Evolutionary conservation across 2,888 invertebrate species (phyloP), one percentile per base, ranked within the genome.

Genomic region (Subacronicta megacephala): DNA sequence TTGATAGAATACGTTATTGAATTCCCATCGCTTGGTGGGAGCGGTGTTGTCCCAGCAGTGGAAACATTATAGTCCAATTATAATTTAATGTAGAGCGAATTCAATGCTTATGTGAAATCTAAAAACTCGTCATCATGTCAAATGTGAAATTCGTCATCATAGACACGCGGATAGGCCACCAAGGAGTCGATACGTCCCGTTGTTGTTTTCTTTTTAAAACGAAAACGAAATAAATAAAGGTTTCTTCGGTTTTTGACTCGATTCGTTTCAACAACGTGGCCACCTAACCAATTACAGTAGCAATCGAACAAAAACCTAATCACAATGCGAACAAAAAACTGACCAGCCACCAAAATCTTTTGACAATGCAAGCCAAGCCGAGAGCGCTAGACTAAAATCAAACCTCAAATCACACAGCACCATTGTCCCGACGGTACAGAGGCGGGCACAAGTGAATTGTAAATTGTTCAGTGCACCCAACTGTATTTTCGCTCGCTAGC

Each of bases 391-490:
- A 62, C 57, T 72, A 67, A 78, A 82, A 81, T 80, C 76, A 73
- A 80, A 78, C 81, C 81, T 74, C 76, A 80, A 82, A 82, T 82
- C 82, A 79, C 78, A 77, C 59, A 64, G 66, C 62, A 12, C 79
- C 65, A 82, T 82, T 82, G 81, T 80, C 67, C 72, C 49, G 60
- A 50, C 50, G 42, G 70, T 53, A 66, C 66, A 66, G 74, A 72
- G 59, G 61, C 66, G 58, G 56, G 64, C 69, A 75, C 85, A 81
- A 84, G 85, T 85, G 89, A 85, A 89, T 85, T 87, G 90, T 88
- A 90, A 89, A 90, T 89, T 83, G 88, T 83, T 80, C 83, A 78
- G 73, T 80, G 83, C 79, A 80, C 75, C 83, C 83, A 81, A 85
- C 86, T 87, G 88, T 84, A 88, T 88, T 87, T 88, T 89, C 84